Percentiles rank a stretch among this genome's conserved stretches.
Conservation (phyloP, 2,888 invertebrate genomes). For the Sipunculus nudus region DNA sequence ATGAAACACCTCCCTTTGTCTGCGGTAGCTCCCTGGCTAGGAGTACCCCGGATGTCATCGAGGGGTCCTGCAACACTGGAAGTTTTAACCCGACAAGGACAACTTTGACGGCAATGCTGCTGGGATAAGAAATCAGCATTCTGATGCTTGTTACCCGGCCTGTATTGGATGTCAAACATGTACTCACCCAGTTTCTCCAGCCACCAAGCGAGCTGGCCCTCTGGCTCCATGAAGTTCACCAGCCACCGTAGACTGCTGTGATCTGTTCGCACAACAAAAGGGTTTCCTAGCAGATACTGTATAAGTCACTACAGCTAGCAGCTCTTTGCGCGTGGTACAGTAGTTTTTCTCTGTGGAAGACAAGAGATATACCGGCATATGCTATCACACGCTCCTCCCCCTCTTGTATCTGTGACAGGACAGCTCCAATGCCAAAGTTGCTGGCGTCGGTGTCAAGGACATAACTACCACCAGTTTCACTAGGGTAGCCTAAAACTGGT, state of each 20-base stretch:
- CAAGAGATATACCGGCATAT: neutral
- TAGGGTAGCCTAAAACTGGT: neutral
- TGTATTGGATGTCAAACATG: neutral
- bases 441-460: neutral
- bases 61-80: too few relatives aligned
- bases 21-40: too few relatives aligned
- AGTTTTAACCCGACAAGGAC: too few relatives aligned
- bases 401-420: neutral
- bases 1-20: too few relatives aligned
- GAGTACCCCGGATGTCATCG: too few relatives aligned
- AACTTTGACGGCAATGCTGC: too few relatives aligned
- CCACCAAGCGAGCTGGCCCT: neutral
- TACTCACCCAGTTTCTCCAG: neutral
- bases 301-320: neutral
- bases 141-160: neutral
- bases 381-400: neutral
- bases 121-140: conserved; percentile 1
- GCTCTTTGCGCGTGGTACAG: neutral
- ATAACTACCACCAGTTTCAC: neutral
- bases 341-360: neutral
- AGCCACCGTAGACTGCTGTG: neutral
- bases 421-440: neutral
- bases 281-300: neutral
- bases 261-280: neutral
- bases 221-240: neutral